Evolutionary conservation across 2,797 vertebrate genomes (phyloP).

Genomic region (Florisuga fusca): DNA sequence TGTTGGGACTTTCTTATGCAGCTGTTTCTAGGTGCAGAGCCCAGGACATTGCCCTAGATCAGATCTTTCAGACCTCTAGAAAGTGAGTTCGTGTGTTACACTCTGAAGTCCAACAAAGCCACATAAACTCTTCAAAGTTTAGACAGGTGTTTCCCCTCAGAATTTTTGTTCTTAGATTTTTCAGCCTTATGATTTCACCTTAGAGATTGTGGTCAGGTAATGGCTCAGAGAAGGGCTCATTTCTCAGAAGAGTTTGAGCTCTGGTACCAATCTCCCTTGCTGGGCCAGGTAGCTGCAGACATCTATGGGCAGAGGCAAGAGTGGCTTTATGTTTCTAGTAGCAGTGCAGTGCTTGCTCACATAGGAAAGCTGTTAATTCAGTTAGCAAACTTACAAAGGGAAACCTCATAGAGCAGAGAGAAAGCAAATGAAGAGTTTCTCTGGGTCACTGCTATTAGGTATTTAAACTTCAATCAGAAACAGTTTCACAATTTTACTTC

Average conservation of each 20-base stretch:
- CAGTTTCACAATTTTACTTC: background rate
- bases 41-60: background rate
- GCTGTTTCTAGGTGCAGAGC: background rate
- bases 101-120: background rate
- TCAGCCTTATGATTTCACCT: background rate
- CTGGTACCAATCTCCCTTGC: background rate
- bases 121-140: background rate
- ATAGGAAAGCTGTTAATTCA: background rate
- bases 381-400: background rate
- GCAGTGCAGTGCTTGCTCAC: background rate
- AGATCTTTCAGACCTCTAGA: background rate
- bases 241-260: background rate
- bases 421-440: background rate
- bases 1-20: background rate
- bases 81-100: rapidly evolving
- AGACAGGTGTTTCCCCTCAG: background rate
- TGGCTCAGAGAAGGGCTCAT: background rate
- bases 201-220: background rate
- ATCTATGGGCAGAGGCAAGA: background rate
- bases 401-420: background rate
- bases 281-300: background rate
- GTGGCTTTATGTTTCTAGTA: background rate
- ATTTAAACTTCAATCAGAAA: background rate
- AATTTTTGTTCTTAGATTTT: background rate
- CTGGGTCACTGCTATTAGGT: background rate